A percentile compares a stretch with the other conserved stretches of the same genome.
Evolutionary conservation across 2,888 invertebrate species (phyloP).

Genomic region (Branchinecta sandiegonensis): DNA sequence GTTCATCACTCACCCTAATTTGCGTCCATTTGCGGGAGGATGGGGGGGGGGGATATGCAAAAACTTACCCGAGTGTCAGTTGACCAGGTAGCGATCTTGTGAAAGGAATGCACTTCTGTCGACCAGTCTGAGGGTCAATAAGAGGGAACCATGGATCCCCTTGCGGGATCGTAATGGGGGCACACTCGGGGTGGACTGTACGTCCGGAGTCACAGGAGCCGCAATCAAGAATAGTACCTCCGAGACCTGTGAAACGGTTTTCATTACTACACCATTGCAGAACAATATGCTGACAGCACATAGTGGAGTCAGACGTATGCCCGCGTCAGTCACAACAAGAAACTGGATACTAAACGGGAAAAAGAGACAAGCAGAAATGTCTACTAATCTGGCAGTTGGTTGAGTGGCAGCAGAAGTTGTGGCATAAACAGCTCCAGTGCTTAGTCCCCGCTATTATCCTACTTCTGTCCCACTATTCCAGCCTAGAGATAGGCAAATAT

Average conservation of each 20-base stretch:
- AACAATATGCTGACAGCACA: not conserved
- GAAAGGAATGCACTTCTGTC: constrained; percentile 40
- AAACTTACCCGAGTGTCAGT: constrained; percentile 37
- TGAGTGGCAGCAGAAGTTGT: no score
- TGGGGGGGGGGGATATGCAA: not conserved
- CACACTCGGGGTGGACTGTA: constrained; percentile 40
- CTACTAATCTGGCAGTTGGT: no score
- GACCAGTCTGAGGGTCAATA: constrained; percentile 34
- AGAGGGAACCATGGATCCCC: constrained; percentile 41
- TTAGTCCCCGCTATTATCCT: no score
- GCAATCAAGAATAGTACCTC: constrained; percentile 37
- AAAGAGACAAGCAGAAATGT: no score
- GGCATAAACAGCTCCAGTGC: no score
- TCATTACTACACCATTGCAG: not conserved
- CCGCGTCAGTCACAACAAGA: no score
- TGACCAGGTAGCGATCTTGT: constrained; percentile 41
- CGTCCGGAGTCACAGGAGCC: constrained; percentile 38
- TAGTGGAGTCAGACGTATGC: not conserved
- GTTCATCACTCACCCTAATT: no score
- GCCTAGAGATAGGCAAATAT: no score
- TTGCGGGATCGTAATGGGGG: constrained; percentile 40
- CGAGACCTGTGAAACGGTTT: constrained; percentile 31
- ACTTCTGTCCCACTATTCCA: no score
- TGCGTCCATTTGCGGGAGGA: no score
- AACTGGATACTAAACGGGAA: no score